These are phyloP conservation scores for Darevskia mixta DNA, from an alignment of 2,797 vertebrate genomes.

Conservation along the genomic window DNA sequence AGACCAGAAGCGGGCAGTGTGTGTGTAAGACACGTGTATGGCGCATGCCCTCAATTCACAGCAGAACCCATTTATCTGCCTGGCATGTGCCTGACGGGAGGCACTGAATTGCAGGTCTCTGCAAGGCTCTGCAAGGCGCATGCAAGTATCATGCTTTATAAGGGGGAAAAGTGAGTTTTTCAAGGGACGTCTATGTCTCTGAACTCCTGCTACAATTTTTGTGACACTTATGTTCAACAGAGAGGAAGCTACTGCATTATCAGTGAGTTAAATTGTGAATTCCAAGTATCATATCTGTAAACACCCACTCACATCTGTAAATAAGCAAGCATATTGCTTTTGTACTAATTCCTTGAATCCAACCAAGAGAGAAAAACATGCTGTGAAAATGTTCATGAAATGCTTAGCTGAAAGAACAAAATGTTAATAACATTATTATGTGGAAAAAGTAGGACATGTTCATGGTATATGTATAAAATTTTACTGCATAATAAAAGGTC, in stretches of 20 bases:
- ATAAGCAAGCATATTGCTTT: not conserved
- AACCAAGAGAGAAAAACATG: not conserved
- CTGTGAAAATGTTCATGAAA: constrained; percentile 31
- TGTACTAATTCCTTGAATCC: not conserved
- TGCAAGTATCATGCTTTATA: too few relatives aligned
- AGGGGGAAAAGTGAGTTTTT: too few relatives aligned
- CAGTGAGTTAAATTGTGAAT: not conserved
- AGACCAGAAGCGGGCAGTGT: too few relatives aligned
- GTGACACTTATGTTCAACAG: constrained; percentile 1
- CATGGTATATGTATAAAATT: not conserved
- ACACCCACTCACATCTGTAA: not conserved
- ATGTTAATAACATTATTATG: too few relatives aligned
- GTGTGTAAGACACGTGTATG: too few relatives aligned
- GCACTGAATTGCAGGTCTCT: too few relatives aligned
- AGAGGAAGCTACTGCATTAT: constrained; percentile 12
- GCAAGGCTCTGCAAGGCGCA: too few relatives aligned
- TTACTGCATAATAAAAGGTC: constrained; percentile 3
- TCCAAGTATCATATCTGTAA: not conserved
- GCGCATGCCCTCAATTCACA: too few relatives aligned
- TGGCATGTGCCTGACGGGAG: too few relatives aligned
- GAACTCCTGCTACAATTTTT: too few relatives aligned
- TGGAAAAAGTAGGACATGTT: not conserved
- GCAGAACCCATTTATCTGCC: too few relatives aligned
- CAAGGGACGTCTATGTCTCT: too few relatives aligned
- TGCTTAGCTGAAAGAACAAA: not conserved